Base-by-base conservation (phyloP, 2,797 vertebrate species). In the Crocidura indochinensis region DNA sequence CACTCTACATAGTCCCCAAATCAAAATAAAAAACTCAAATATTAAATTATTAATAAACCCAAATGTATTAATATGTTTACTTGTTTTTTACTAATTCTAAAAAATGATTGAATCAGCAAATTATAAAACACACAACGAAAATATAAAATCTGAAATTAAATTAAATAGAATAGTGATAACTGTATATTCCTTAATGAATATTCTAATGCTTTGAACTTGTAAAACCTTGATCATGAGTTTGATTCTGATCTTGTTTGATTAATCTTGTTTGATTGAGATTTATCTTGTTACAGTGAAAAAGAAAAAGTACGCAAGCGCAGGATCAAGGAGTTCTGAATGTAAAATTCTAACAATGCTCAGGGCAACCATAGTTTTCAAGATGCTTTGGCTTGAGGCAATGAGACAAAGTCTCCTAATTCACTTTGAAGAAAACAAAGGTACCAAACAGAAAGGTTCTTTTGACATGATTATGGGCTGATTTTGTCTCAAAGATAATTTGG, bases 381-480 rank as follows among this genome's bases (percentile, higher is more conserved):
- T 56, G 60, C 72, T 85, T 88, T 90, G 83, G 79, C 68, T 53
- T 62, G 73, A 88, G 31, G 62, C 91, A 69, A 79, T 91, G 84
- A 88, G n/a, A 29, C 93, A 53, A 71, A 83, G 88, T 87, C 68
- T 91, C 60, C 53, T 73, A 24, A 79, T 84, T 91, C 64, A 91
- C 87, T 91, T 73, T 94, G 78, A 96, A 93, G 89, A 95, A 89
- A 67, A 95, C 75, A 92, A 87, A 87, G 22, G 78, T 79, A 24
- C 67, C 46, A 83, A 72, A 87, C 26, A 92, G 75, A 73, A 73
- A 44, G 78, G 92, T 91, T 38, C 72, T 49, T 68, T 76, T 72
- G 77, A 91, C 84, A 82, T 87, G 74, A 91, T 93, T 79, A 83
- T 83, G 62, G 85, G 65, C 49, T 88, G 89, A 87, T 92, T 80